Conservation (phyloP, 2,113 vertebrate species). For the Pogonocichla stellata region DNA sequence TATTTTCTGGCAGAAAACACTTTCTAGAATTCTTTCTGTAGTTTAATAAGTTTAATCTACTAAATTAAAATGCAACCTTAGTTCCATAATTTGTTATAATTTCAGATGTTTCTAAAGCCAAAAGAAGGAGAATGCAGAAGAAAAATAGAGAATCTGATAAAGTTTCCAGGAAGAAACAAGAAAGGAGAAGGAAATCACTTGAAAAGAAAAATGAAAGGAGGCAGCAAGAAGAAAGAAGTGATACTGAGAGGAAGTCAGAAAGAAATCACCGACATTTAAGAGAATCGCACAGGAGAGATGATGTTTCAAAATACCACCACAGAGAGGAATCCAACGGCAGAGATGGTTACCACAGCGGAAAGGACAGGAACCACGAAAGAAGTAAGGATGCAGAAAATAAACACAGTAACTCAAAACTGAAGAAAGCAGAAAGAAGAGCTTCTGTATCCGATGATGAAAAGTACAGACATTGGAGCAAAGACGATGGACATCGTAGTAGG, state of each 20-base stretch:
- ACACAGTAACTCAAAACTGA: constrained; percentile 55
- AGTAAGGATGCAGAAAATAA: constrained; percentile 61
- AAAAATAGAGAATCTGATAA: constrained; percentile 72
- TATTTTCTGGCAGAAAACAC: background rate
- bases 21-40: background rate
- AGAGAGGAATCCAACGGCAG: constrained; percentile 53
- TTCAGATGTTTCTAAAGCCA: constrained; percentile 68
- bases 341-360: constrained; percentile 42
- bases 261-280: constrained; percentile 54
- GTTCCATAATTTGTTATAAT: background rate
- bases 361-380: constrained; percentile 60
- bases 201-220: constrained; percentile 66
- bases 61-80: constrained; percentile 10
- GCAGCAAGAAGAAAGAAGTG: constrained; percentile 60
- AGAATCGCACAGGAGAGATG: constrained; percentile 59
- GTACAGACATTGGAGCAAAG: constrained; percentile 62
- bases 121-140: constrained; percentile 68
- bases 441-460: constrained; percentile 74
- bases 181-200: constrained; percentile 52
- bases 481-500: constrained; percentile 58
- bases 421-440: constrained; percentile 67
- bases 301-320: constrained; percentile 30
- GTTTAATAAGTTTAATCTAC: background rate
- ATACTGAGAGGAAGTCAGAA: constrained; percentile 64
- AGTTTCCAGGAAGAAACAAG: constrained; percentile 59